These are phyloP conservation scores for Bugulina stolonifera DNA, from an alignment of 2,888 invertebrate genomes.

Conservation along the genomic window DNA sequence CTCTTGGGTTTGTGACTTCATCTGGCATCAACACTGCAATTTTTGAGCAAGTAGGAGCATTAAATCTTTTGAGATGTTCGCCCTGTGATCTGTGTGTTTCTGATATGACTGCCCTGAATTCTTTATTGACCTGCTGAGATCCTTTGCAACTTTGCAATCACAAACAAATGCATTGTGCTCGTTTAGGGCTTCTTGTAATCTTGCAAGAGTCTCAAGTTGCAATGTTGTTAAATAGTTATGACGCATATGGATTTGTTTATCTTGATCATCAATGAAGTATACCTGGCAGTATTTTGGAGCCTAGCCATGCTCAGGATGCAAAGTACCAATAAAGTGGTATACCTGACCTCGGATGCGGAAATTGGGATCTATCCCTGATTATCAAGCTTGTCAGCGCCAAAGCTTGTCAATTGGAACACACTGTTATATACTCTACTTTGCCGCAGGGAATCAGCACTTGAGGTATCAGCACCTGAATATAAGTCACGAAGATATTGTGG, in stretches of 20 bases:
- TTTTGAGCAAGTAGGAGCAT: neutral
- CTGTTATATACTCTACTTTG: neutral
- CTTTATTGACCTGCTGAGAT: neutral
- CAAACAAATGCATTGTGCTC: neutral
- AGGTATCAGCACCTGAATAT: neutral
- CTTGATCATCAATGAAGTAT: neutral
- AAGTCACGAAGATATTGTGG: neutral
- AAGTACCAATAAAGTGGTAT: neutral
- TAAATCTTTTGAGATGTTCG: neutral
- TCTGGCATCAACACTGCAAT: neutral
- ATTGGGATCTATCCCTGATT: neutral
- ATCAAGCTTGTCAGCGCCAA: neutral
- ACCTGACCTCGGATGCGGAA: constrained; percentile 1
- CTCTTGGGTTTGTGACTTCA: neutral
- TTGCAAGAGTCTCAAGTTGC: neutral
- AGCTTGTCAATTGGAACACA: neutral
- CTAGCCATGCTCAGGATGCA: neutral
- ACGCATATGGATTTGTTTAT: neutral
- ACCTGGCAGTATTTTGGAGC: neutral
- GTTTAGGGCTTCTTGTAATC: neutral
- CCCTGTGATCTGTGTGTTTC: neutral
- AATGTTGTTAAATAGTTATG: neutral
- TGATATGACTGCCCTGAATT: neutral
- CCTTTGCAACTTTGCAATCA: neutral
- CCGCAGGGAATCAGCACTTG: neutral